Evolutionary conservation across 1,140 invertebrate genomes (phyloP).

Genomic region (Pectinophora gossypiella): DNA sequence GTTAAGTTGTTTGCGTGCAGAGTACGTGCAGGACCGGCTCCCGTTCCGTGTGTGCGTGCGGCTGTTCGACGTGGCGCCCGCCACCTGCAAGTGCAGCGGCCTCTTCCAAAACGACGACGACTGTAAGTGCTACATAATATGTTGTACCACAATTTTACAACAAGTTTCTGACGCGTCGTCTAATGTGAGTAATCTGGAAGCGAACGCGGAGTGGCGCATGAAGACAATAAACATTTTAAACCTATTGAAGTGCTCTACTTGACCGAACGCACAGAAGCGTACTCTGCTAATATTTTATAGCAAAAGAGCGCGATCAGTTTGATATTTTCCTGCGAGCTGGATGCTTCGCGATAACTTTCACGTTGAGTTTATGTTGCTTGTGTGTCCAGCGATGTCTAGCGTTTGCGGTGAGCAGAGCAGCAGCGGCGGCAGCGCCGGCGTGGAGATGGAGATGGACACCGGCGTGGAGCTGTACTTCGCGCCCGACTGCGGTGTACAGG

Average conservation of each 20-base stretch:
- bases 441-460: conserved; percentile 32
- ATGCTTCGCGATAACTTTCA: too few species aligned
- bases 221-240: neutral
- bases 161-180: neutral
- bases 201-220: neutral
- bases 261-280: neutral
- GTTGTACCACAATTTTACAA: too few species aligned
- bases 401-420: conserved; percentile 6
- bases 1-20: conserved; percentile 23
- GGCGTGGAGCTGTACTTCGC: conserved; percentile 32
- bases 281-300: neutral
- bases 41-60: conserved; percentile 42
- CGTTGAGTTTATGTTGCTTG: neutral
- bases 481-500: conserved; percentile 29
- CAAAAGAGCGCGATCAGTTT: neutral
- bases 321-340: neutral
- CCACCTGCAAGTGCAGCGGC: too few species aligned
- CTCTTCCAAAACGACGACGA: too few species aligned
- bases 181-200: neutral
- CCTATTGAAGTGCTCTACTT: neutral
- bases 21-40: conserved; percentile 23
- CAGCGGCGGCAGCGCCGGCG: conserved; percentile 7
- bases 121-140: too few species aligned
- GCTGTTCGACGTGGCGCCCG: conserved; percentile 27
- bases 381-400: conserved; percentile 8